phyloP scores from a whole-genome alignment of 2,113 vertebrate species.

The Azemiops feae region DNA sequence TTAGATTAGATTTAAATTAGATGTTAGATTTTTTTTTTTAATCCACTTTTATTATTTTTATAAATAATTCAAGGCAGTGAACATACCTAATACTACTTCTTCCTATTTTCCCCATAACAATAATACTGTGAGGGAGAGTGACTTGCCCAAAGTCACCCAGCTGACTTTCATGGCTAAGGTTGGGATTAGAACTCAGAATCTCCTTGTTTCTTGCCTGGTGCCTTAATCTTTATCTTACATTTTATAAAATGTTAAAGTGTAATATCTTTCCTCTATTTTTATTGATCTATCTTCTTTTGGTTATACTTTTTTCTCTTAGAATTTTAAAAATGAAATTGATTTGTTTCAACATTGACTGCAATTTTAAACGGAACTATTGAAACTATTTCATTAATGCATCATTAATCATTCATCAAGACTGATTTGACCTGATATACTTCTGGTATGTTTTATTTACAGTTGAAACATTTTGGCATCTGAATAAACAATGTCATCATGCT shows the following conservation, averaged over 20 bases:
- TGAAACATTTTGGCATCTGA: not conserved
- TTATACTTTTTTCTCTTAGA: not conserved
- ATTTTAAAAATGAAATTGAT: not conserved
- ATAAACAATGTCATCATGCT: not conserved
- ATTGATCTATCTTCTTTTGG: not conserved
- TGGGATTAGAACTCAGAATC: too few relatives aligned
- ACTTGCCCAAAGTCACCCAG: too few relatives aligned
- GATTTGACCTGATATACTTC: not conserved
- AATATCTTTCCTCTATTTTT: not conserved
- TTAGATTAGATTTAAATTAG: not conserved
- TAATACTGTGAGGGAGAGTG: too few relatives aligned
- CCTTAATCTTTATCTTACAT: not conserved
- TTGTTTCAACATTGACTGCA: not conserved
- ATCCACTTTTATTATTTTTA: too few relatives aligned
- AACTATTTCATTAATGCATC: not conserved
- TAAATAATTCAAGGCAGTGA: too few relatives aligned
- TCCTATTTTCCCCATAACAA: too few relatives aligned
- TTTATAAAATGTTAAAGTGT: too few relatives aligned
- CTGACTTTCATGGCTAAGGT: too few relatives aligned
- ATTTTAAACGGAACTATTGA: not conserved
- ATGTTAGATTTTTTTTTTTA: too few relatives aligned
- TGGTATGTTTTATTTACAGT: not conserved
- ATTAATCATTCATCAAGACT: not conserved
- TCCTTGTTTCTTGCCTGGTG: too few relatives aligned
- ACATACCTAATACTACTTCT: too few relatives aligned